Base-by-base conservation (phyloP, 2,113 vertebrate genomes). In the Calidris pygmaea region DNA sequence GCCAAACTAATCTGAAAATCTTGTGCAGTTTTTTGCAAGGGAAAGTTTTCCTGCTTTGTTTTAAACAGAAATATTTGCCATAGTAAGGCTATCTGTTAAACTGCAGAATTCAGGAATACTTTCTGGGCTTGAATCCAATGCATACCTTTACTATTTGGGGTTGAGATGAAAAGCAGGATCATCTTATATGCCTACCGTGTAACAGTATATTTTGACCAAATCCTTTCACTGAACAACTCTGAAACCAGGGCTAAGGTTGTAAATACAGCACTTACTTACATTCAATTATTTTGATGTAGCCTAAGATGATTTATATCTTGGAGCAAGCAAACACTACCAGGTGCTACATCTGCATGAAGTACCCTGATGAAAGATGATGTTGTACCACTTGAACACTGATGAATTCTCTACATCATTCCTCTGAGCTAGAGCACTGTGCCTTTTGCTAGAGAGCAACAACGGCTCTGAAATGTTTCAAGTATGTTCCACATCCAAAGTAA, bases 31-130 rank as follows among this genome's bases (percentile, higher is more conserved):
- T 74, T 95, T 65, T 86, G 37, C 55, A 71, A 71, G 43, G 22
- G 15, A 34, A 83, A 52, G 20, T 58, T 77, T 85, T 92, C 59
- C 59, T 84, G 47, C 55, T 70, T 88, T 77, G 41, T 77, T 95
- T 93, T 47, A 84, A 50, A 26, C 10, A 62, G 63, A 53, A 93
- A 58, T 34, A 65, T 81, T n/a, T 89, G 32, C 50, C 56, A 24
- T 62, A 70, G 60, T 93, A 91, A 87, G 30, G 24, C 55, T 92
- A 43, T 68, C 48, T 76, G 23, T 53, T 93, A 92, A 97, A 67
- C 4, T 43, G 43, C 2, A 3, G 37, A 86, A 77, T 59, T 90
- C 2, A 7, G 65, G 17, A 81, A 55, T 81, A 55, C 39, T 82
- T 90, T 90, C 65, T 94, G 52, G 72, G 37, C 56, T 94, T 59